Evolutionary conservation across 1,140 invertebrate genomes (phyloP).

Genomic region (Aphidius gifuensis): DNA sequence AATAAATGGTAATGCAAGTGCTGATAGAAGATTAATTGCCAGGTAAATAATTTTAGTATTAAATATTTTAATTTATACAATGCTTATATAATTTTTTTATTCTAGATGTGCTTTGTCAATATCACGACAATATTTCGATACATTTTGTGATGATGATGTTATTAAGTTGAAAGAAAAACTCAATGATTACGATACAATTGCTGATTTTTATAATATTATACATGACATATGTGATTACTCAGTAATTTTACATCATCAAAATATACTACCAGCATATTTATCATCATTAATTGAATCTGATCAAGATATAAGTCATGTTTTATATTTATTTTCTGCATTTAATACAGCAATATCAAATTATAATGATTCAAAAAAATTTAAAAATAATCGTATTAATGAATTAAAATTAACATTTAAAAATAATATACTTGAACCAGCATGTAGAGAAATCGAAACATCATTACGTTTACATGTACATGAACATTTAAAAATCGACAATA

Average conservation of each 20-base stretch:
- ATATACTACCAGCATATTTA: conserved; percentile 49
- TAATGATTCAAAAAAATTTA: conserved; percentile 31
- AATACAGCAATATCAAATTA: conserved; percentile 40
- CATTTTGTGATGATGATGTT: conserved; percentile 46
- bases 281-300: conserved; percentile 39
- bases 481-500: conserved; percentile 80
- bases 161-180: conserved; percentile 41
- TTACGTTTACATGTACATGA: conserved; percentile 86
- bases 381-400: conserved; percentile 31
- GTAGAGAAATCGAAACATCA: conserved; percentile 86
- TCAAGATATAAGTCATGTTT: conserved; percentile 39
- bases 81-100: too few species aligned
- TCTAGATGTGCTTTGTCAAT: conserved; percentile 57
- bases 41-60: too few species aligned
- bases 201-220: conserved; percentile 41
- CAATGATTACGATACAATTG: conserved; percentile 46
- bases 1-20: conserved; percentile 61
- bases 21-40: conserved; percentile 59
- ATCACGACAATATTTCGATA: conserved; percentile 51
- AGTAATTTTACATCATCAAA: conserved; percentile 47
- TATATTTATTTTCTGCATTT: conserved; percentile 46
- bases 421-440: conserved; percentile 70
- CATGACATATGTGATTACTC: conserved; percentile 46
- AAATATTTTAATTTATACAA: too few species aligned
- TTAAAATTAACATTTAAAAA: conserved; percentile 46